A percentile compares a stretch with the other conserved stretches of the same genome.
Evolutionary conservation across 1,140 invertebrate genomes (phyloP).

Genomic region (Microplitis demolitor): DNA sequence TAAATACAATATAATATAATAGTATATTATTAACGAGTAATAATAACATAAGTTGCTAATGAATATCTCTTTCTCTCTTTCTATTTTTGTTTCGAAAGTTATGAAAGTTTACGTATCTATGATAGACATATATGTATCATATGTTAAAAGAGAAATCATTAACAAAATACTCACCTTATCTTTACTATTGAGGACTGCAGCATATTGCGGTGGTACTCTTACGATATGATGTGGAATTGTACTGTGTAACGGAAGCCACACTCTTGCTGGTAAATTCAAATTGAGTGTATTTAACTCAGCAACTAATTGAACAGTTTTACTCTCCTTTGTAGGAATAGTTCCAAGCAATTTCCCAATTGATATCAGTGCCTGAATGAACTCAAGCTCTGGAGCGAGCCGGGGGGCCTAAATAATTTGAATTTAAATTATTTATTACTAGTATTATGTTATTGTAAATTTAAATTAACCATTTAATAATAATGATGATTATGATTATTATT

Average conservation of each 20-base stretch:
- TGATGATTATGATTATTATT: no score
- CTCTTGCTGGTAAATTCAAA: conserved; percentile 94
- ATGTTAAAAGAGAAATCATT: conserved; percentile 1
- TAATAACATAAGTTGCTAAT: background rate
- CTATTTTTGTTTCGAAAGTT: conserved; percentile 8
- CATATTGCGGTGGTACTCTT: conserved; percentile 90
- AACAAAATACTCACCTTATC: conserved; percentile 76
- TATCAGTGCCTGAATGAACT: conserved; percentile 87
- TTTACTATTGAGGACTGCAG: conserved; percentile 98
- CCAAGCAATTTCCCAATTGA: conserved; percentile 90
- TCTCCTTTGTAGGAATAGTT: conserved; percentile 90
- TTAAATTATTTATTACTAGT: background rate
- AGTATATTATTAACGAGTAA: background rate
- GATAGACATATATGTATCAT: background rate
- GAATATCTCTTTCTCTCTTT: no score
- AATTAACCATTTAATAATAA: background rate
- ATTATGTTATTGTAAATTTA: background rate
- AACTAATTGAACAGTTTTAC: conserved; percentile 86
- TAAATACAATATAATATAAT: background rate
- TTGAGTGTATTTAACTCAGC: conserved; percentile 93
- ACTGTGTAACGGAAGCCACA: conserved; percentile 91
- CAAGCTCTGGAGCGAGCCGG: conserved; percentile 80
- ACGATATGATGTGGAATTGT: conserved; percentile 81
- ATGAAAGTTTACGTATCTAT: background rate
- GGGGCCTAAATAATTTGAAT: conserved; percentile 68